Evolutionary conservation across 2,888 invertebrate genomes (phyloP).

Genomic region (Himalopsyche kuldschensis): DNA sequence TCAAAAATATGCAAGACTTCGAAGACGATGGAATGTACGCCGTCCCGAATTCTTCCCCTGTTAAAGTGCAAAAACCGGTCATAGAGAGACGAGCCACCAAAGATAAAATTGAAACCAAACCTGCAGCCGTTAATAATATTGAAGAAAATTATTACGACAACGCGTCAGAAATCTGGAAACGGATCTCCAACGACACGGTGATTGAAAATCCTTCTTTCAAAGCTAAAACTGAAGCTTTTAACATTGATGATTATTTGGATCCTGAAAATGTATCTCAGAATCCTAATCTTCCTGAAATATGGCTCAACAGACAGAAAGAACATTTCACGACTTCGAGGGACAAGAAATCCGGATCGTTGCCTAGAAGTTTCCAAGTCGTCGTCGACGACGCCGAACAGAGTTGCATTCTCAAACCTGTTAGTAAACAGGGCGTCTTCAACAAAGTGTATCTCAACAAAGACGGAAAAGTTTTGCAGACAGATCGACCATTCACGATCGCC

Average conservation of each 20-base stretch:
- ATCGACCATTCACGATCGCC: constrained; percentile 71
- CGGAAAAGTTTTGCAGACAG: constrained; percentile 63
- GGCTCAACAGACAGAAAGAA: constrained; percentile 71
- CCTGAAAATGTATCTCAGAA: constrained; percentile 49
- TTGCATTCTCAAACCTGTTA: constrained; percentile 42
- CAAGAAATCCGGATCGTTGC: constrained; percentile 76
- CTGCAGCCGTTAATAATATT: background rate
- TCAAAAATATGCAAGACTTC: constrained; percentile 22
- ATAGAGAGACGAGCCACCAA: constrained; percentile 17
- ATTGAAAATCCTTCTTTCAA: constrained; percentile 35
- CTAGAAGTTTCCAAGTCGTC: constrained; percentile 74
- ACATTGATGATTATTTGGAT: constrained; percentile 32
- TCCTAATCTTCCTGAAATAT: constrained; percentile 69
- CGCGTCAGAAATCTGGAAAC: constrained; percentile 36
- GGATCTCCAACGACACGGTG: constrained; percentile 37
- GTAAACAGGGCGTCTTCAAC: constrained; percentile 52
- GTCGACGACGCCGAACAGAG: constrained; percentile 58
- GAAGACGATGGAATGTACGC: constrained; percentile 32
- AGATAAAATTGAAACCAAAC: constrained; percentile 15
- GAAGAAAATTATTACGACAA: constrained; percentile 26
- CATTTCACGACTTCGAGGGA: constrained; percentile 67
- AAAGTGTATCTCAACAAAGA: constrained; percentile 62
- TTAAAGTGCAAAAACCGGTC: constrained; percentile 24
- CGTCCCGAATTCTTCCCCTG: constrained; percentile 23
- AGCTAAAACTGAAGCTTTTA: constrained; percentile 18